Conservation (phyloP, 2,113 vertebrate species). For the Gavia stellata region DNA sequence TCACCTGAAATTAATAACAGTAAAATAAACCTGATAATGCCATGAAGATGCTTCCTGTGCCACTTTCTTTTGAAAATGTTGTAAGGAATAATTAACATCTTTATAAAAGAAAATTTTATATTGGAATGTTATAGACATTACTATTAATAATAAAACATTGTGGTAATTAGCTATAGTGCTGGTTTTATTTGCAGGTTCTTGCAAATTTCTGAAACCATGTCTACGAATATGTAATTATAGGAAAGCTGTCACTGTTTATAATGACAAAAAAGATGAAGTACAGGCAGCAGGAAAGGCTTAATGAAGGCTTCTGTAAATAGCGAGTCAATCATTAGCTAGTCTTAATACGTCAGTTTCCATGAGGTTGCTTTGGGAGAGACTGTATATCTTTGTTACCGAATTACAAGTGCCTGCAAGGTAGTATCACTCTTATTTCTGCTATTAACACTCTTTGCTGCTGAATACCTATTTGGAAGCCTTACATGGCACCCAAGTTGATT, state of each 20-base stretch:
- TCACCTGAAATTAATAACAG: neutral
- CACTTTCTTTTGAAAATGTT: neutral
- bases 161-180: neutral
- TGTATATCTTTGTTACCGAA: neutral
- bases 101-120: neutral
- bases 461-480: neutral
- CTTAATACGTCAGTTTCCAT: neutral
- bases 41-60: neutral
- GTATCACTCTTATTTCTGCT: neutral
- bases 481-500: neutral
- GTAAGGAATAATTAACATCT: neutral
- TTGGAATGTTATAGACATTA: neutral
- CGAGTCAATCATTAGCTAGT: conserved; percentile 18
- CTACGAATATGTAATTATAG: neutral
- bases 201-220: neutral
- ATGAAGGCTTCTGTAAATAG: conserved; percentile 24
- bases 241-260: neutral
- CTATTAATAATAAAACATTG: neutral
- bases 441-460: neutral
- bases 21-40: neutral
- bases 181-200: neutral
- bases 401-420: neutral
- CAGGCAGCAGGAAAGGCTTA: neutral
- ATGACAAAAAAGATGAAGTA: neutral
- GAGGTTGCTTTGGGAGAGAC: neutral